Base-by-base conservation (phyloP, 2,888 invertebrate species). In the Leucania comma region DNA sequence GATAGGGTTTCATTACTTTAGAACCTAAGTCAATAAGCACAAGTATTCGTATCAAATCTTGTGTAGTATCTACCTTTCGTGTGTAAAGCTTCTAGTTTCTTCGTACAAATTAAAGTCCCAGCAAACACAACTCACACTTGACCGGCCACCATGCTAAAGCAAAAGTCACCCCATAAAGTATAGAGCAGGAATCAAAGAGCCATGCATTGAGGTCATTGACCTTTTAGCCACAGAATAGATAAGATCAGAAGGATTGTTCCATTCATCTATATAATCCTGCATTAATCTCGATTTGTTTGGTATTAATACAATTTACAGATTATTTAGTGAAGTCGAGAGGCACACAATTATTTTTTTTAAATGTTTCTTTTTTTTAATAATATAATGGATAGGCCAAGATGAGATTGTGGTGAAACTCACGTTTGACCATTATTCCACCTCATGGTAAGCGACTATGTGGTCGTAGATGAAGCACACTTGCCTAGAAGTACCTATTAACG, bases 181-280 rank as follows among this genome's bases (percentile, higher is more conserved):
- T 67, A 72, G 72, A 76, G 24, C 63, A 35, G 53, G 81, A 80
- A 82, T 85, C 85, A 84, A 72, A 85, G 83, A 64, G 70, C 61
- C 66, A 54, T 70, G 76, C 68, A 72, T 65, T 62, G 57, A 59
- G 80, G 72, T 83, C 85, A 53, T 62, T 66, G 86, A 85, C 82
- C 86, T 69, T 54, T 53, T 71, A 2, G 48, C 2, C 59, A 77
- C 22, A 35, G 14, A 22, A 6, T 24, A 26, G 35, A 17, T 0
- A 2, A 38, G 1, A 4, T 12, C 69, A 76, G 69, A 68, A 68
- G 42, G 22, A 3, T 1, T 26, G n/a, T 2, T n/a, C 9, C 9
- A 9, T 48, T 48, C 46, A n/a, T 42, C 42, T 42, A 17, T 20
- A 14, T 42, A 42, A 17, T 42, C 42, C 42, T 42, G 5, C 42